These are phyloP conservation scores for Nothoprocta perdicaria DNA, from an alignment of 2,113 vertebrate species.

Conservation along the genomic window DNA sequence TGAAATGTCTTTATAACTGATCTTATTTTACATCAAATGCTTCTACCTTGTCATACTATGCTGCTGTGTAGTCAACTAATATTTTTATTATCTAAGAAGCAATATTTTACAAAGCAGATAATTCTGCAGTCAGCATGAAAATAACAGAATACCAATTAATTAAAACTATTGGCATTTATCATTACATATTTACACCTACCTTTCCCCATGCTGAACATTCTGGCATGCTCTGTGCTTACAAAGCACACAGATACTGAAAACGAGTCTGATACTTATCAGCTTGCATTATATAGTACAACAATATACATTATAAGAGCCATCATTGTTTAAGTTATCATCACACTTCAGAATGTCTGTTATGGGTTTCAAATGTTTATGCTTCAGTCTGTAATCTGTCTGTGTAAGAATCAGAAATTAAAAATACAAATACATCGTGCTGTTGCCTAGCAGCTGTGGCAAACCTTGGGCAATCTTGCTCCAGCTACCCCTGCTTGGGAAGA, in stretches of 20 bases:
- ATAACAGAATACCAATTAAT: not conserved
- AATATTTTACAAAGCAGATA: not conserved
- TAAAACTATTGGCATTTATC: not conserved
- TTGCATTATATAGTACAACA: not conserved
- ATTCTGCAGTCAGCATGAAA: not conserved
- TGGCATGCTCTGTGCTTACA: not conserved
- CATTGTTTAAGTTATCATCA: slow-evolving; percentile 31
- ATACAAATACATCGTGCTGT: not conserved
- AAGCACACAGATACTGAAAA: not conserved
- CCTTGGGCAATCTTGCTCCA: not conserved
- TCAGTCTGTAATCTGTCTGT: not conserved
- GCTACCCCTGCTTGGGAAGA: slow-evolving; percentile 14
- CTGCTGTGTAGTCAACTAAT: not conserved
- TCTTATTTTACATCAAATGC: not conserved
- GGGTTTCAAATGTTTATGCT: not conserved
- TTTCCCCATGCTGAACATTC: not conserved
- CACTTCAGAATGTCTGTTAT: not conserved
- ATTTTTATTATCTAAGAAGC: not conserved
- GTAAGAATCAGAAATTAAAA: slow-evolving; percentile 10
- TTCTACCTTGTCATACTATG: not conserved
- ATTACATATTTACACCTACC: not conserved
- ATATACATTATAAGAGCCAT: not conserved
- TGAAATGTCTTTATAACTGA: not conserved
- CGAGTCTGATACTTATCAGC: not conserved
- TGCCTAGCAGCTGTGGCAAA: slow-evolving; percentile 42